These are phyloP conservation scores for Leucoptera coffeella DNA, from an alignment of 2,888 invertebrate species.

Conservation along the genomic window DNA sequence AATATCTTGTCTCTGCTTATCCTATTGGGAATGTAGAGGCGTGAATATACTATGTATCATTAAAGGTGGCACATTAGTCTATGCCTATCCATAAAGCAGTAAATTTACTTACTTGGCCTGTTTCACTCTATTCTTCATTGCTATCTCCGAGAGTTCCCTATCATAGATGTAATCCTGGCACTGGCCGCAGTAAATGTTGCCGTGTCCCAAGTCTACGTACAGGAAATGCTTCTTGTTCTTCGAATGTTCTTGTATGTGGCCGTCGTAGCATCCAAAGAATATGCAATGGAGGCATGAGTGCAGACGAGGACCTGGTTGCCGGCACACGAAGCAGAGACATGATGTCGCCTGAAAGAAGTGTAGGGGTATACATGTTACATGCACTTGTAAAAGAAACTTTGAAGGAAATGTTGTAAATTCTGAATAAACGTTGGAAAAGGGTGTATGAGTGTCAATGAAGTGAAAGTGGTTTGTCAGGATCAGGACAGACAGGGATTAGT, in stretches of 20 bases:
- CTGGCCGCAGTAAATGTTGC: conserved; percentile 81
- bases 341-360: conserved; percentile 67
- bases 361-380: no score
- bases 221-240: conserved; percentile 75
- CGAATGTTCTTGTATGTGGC: conserved; percentile 84
- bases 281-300: conserved; percentile 88
- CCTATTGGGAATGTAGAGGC: no score
- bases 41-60: no score
- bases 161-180: conserved; percentile 94
- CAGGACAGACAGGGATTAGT: no score
- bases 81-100: neutral
- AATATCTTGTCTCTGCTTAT: no score
- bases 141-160: conserved; percentile 57
- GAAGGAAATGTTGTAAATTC: no score
- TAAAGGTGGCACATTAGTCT: no score
- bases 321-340: conserved; percentile 78
- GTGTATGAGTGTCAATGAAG: no score
- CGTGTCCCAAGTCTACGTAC: conserved; percentile 82
- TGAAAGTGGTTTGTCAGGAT: no score
- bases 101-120: conserved; percentile 44
- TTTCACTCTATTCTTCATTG: conserved; percentile 42
- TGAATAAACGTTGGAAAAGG: no score
- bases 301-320: conserved; percentile 69
- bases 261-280: conserved; percentile 85
- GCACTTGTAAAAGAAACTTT: no score